Conservation (phyloP, 2,113 vertebrate genomes). For the Bujurquina vittata region DNA sequence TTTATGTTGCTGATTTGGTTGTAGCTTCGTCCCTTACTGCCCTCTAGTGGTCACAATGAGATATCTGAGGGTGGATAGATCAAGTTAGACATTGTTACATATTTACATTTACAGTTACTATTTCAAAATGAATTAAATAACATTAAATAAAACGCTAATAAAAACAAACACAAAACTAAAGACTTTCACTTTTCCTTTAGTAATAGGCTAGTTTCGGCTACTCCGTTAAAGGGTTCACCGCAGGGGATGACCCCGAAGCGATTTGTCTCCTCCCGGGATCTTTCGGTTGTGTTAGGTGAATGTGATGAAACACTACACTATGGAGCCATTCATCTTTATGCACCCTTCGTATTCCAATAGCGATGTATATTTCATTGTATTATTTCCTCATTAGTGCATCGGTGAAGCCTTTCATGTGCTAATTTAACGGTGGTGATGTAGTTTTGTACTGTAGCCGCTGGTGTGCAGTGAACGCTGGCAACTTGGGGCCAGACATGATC, state of each 20-base stretch:
- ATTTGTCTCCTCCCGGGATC: no score
- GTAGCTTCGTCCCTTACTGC: not conserved
- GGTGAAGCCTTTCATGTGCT: not conserved
- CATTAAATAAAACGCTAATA: no score
- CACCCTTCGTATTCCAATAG: no score
- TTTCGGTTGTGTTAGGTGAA: no score
- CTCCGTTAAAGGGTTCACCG: not conserved
- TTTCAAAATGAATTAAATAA: not conserved
- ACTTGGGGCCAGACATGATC: not conserved
- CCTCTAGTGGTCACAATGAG: not conserved
- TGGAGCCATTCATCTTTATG: no score
- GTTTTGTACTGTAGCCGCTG: not conserved
- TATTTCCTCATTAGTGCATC: not conserved
- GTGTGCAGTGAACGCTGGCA: not conserved
- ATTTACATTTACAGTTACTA: not conserved
- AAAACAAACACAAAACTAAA: no score
- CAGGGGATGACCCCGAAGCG: not conserved
- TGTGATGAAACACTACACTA: no score
- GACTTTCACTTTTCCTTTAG: no score
- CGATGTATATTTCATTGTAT: not conserved
- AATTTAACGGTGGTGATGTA: not conserved
- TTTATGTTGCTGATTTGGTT: rapidly evolving
- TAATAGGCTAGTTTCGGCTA: no score
- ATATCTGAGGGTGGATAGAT: not conserved
- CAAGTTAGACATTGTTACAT: not conserved